Evolutionary conservation across 2,113 vertebrate species (phyloP).

Genomic region (Neomonachus schauinslandi): DNA sequence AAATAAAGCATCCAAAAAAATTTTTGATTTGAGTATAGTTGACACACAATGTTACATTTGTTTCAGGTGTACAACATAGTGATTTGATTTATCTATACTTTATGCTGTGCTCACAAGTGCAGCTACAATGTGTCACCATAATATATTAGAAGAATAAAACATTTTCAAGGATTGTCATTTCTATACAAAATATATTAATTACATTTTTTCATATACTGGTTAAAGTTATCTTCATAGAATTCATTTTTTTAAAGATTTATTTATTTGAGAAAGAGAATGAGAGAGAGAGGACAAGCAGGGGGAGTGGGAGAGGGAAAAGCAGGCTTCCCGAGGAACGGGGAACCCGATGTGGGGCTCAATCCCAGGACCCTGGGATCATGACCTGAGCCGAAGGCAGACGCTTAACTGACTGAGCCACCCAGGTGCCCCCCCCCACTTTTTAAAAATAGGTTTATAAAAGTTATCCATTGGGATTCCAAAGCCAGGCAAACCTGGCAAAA

Average conservation of each 20-base stretch:
- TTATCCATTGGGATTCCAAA: not conserved
- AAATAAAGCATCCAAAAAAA: not conserved
- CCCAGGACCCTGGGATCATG: no score
- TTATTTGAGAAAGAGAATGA: no score
- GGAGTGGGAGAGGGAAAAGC: no score
- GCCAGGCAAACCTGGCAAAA: not conserved
- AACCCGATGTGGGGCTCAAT: no score
- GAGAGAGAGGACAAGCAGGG: no score
- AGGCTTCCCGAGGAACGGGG: no score
- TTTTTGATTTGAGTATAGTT: not conserved
- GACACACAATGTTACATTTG: not conserved
- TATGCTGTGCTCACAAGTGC: not conserved
- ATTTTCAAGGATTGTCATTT: constrained; percentile 8
- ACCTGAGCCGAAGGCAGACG: no score
- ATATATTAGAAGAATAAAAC: not conserved
- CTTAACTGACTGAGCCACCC: no score
- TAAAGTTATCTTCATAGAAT: constrained; percentile 9
- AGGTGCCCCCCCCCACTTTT: no score
- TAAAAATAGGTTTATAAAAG: not conserved
- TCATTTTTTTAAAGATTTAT: not conserved
- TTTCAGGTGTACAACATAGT: not conserved
- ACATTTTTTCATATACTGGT: not conserved
- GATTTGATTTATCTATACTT: not conserved
- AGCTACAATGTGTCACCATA: not conserved
- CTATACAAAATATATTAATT: not conserved